Percentiles rank a stretch among this genome's conserved stretches.
Conservation (phyloP, 2,113 vertebrate species). For the Cavia porcellus region DNA sequence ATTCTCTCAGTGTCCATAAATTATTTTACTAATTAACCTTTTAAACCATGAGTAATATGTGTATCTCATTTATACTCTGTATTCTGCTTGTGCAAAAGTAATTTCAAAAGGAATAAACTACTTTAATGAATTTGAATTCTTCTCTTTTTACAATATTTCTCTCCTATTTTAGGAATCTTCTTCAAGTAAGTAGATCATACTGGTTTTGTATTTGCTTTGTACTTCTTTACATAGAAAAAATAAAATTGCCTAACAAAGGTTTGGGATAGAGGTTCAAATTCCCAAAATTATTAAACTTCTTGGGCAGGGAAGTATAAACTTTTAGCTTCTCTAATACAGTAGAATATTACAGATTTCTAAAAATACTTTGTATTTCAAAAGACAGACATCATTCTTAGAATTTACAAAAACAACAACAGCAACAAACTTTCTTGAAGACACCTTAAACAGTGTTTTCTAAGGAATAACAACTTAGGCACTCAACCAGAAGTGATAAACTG, state of each 20-base stretch:
- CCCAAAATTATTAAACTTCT: conserved; percentile 28
- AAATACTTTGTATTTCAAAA: conserved; percentile 56
- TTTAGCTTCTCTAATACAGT: conserved; percentile 25
- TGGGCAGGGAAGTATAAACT: conserved; percentile 53
- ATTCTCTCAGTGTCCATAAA: neutral
- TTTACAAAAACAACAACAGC: neutral
- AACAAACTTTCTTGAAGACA: neutral
- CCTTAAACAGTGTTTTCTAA: conserved; percentile 31
- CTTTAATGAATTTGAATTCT: neutral
- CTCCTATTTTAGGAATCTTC: neutral
- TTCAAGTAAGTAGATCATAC: neutral
- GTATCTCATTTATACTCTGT: neutral
- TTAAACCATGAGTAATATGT: conserved; percentile 21
- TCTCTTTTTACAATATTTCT: neutral
- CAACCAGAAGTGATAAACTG: neutral
- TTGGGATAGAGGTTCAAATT: conserved; percentile 60
- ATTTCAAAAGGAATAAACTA: conserved; percentile 40
- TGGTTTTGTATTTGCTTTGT: neutral
- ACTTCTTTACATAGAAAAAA: conserved; percentile 40
- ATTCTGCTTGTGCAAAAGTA: neutral
- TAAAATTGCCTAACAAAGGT: neutral
- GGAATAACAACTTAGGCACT: neutral
- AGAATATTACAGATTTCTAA: conserved; percentile 60
- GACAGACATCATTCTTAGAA: conserved; percentile 26
- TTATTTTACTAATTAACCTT: conserved; percentile 35